A percentile compares a stretch with the other conserved stretches of the same genome.
Conservation (phyloP, 2,888 invertebrate species). For the Archaeoteleia sp. region DNA sequence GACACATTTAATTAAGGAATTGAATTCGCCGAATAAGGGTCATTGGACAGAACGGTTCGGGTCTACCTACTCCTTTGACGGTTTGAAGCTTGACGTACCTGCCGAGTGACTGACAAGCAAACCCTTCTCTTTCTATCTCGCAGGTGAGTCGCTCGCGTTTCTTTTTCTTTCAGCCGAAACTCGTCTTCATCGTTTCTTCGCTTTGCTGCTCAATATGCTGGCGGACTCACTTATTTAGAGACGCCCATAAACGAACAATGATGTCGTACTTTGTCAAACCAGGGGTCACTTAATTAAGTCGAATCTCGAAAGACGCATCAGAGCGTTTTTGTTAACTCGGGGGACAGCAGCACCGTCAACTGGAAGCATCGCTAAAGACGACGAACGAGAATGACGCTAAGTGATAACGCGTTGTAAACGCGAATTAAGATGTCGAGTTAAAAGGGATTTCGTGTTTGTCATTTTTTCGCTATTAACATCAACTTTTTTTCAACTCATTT, state of each 20-base stretch:
- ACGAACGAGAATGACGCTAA: constrained; percentile 20
- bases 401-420: constrained; percentile 15
- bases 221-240: constrained; percentile 66
- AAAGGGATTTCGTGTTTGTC: not conserved
- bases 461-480: not conserved
- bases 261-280: constrained; percentile 71
- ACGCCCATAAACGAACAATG: constrained; percentile 69
- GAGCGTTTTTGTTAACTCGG: constrained; percentile 17
- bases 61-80: constrained; percentile 14
- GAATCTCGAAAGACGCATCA: constrained; percentile 60
- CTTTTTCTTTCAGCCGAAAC: constrained; percentile 38
- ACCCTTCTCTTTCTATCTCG: constrained; percentile 39
- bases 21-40: constrained; percentile 5
- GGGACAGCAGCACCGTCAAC: constrained; percentile 8
- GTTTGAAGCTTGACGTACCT: constrained; percentile 55
- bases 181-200: constrained; percentile 64
- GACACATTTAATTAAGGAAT: too few relatives aligned
- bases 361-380: constrained; percentile 3
- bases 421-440: constrained; percentile 1
- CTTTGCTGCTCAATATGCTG: constrained; percentile 64
- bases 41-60: constrained; percentile 16
- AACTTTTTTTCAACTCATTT: not conserved
- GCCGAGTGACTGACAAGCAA: constrained; percentile 62
- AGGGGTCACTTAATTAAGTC: constrained; percentile 69
- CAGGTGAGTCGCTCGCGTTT: constrained; percentile 9